Evolutionary conservation across 1,140 invertebrate genomes (phyloP).

Genomic region (Aphaenogaster ashmeadi): DNA sequence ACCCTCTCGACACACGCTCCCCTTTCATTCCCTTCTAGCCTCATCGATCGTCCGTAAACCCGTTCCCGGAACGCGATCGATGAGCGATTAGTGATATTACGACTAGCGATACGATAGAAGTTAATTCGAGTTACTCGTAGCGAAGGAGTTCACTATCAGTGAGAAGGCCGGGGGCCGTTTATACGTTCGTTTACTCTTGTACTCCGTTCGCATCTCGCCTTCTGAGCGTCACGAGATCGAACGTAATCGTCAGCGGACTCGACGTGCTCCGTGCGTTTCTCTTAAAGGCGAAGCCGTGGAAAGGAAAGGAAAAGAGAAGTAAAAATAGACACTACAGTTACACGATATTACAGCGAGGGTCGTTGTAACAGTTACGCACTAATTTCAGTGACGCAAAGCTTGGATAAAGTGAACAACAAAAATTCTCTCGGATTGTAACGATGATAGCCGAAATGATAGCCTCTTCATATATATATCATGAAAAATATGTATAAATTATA

Average conservation of each 20-base stretch:
- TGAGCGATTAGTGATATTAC: constrained; percentile 43
- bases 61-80: constrained; percentile 14
- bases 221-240: constrained; percentile 29
- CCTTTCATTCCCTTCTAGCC: constrained; percentile 5
- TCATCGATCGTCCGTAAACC: constrained; percentile 27
- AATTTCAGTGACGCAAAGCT: background rate
- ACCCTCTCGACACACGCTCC: background rate
- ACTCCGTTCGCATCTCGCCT: constrained; percentile 1
- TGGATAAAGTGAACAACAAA: background rate
- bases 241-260: background rate
- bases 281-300: background rate
- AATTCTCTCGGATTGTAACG: background rate
- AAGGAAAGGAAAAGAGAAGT: background rate
- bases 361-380: background rate
- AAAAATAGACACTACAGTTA: too few relatives aligned
- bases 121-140: constrained; percentile 43
- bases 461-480: background rate
- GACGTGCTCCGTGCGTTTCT: constrained; percentile 11
- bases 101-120: constrained; percentile 15
- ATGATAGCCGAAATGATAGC: background rate
- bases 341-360: background rate
- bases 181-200: background rate
- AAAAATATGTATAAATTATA: too few relatives aligned
- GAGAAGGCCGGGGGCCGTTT: background rate
- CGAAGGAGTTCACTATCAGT: background rate